Conservation (phyloP, 2,113 vertebrate species). For the Podocnemis expansa region DNA sequence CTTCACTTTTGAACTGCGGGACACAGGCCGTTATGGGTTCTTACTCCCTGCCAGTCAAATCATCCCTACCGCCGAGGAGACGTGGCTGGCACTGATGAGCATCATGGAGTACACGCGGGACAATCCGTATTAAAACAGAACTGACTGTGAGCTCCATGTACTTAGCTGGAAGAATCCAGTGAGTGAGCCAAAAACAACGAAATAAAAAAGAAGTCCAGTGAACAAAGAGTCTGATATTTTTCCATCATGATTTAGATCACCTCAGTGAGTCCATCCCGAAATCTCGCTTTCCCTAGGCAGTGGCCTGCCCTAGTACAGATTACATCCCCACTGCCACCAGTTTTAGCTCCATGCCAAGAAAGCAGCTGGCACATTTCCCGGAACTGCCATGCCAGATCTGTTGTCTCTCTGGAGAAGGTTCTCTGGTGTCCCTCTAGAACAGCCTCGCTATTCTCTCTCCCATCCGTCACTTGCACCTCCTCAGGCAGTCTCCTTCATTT, state of each 20-base stretch:
- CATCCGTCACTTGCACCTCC: not conserved
- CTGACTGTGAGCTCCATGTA: fast-evolving
- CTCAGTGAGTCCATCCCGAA: not conserved
- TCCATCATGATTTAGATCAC: fast-evolving
- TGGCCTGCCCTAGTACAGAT: not conserved
- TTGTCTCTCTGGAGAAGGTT: not conserved
- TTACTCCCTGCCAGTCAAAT: slow-evolving; percentile 91
- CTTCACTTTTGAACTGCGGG: slow-evolving; percentile 93
- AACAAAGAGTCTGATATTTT: fast-evolving
- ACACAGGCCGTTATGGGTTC: slow-evolving; percentile 90
- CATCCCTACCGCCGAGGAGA: slow-evolving; percentile 89
- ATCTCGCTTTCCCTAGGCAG: not conserved
- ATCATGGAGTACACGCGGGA: slow-evolving; percentile 84
- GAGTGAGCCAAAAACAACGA: fast-evolving
- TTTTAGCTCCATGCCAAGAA: not conserved
- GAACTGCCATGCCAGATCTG: not conserved
- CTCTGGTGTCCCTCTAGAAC: not conserved
- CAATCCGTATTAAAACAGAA: slow-evolving; percentile 77
- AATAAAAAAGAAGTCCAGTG: not conserved
- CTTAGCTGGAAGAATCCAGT: not conserved
- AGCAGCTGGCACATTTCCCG: not conserved
- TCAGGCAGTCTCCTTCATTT: not conserved
- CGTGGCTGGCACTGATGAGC: slow-evolving; percentile 87
- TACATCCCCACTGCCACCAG: not conserved
- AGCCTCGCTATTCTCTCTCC: not conserved